Evolutionary conservation across 1,140 invertebrate species (phyloP).

Genomic region (Heliconius congener): DNA sequence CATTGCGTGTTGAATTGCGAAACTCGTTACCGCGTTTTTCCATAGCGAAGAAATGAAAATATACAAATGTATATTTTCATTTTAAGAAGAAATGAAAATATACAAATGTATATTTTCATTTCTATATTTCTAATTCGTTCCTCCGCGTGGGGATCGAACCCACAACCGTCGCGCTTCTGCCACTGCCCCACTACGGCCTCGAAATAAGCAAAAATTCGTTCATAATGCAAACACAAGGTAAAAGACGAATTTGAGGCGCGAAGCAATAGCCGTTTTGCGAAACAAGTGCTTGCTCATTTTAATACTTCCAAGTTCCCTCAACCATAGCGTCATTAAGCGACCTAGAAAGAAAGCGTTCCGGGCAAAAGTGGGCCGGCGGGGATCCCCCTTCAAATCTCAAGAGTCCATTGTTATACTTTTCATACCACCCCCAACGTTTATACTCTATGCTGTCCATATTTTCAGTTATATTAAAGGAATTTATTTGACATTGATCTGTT

Average conservation of each 20-base stretch:
- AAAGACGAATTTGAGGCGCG: conserved; percentile 56
- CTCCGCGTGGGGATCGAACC: too few species aligned
- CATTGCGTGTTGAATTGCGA: too few species aligned
- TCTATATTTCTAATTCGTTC: too few species aligned
- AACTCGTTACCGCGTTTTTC: too few species aligned
- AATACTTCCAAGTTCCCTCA: conserved; percentile 70
- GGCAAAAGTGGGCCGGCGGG: conserved; percentile 54
- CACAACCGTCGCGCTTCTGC: too few species aligned
- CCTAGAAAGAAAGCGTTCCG: conserved; percentile 47
- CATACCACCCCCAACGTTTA: conserved; percentile 51
- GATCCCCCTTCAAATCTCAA: conserved; percentile 63
- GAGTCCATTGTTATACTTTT: conserved; percentile 68
- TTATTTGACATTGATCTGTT: conserved; percentile 53
- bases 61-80: too few species aligned
- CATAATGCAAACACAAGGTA: conserved; percentile 45
- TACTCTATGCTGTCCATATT: conserved; percentile 51
- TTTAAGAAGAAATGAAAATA: too few species aligned
- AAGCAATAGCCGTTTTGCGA: conserved; percentile 67
- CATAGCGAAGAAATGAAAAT: too few species aligned
- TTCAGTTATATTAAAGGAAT: conserved; percentile 52
- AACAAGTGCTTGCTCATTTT: conserved; percentile 76
- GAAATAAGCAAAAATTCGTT: conserved; percentile 19
- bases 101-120: too few species aligned
- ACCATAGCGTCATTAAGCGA: conserved; percentile 66
- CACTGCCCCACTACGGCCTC: too few species aligned